Evolutionary conservation across 2,797 vertebrate genomes (phyloP), one percentile per base, ranked within the genome.

Genomic region (Sebastes baramenuke): DNA sequence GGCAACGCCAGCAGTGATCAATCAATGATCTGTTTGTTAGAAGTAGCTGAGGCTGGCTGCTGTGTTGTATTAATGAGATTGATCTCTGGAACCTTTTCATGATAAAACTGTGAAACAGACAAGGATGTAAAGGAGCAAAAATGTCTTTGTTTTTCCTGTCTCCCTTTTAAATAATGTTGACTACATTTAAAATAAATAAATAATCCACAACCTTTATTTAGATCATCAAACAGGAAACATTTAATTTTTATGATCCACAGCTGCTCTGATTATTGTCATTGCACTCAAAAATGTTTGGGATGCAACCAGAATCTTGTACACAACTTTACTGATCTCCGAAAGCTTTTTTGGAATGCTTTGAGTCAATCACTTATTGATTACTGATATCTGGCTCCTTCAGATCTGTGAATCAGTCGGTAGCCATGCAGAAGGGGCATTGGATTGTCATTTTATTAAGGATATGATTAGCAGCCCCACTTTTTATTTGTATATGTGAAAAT

Each of bases 11-110:
- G 83, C 69, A 70, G 75, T 62, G 62, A 88, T 87, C 87, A 83
- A 66, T 92, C 88, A 85, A 70, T 91, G 77, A 82, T 90, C 77
- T 87, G 91, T 90, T 90, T 79, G 82, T 85, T 68, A n/a, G 67
- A 81, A 70, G 62, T 66, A 70, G 72, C 86, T 54, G 68, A 84
- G 46, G 32, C 73, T 87, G 60, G 74, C 80, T 85, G 75, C 87
- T 91, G 74, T 77, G 76, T 84, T 82, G 76, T 90, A 61, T 88
- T 86, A 24, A 74, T 38, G 34, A 84, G 67, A 82, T 83, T 90
- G 87, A 93, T 93, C 84, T 59, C 29, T 86, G 71, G 77, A 86
- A 73, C 54, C 65, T 71, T 82, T 86, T 91, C 77, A 75, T 24
- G 66, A 54, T 87, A 68, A 85, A 85, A 58, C 64, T 52, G 46